These are phyloP conservation scores for Bucco capensis DNA, from an alignment of 2,113 vertebrate species.

Conservation along the genomic window DNA sequence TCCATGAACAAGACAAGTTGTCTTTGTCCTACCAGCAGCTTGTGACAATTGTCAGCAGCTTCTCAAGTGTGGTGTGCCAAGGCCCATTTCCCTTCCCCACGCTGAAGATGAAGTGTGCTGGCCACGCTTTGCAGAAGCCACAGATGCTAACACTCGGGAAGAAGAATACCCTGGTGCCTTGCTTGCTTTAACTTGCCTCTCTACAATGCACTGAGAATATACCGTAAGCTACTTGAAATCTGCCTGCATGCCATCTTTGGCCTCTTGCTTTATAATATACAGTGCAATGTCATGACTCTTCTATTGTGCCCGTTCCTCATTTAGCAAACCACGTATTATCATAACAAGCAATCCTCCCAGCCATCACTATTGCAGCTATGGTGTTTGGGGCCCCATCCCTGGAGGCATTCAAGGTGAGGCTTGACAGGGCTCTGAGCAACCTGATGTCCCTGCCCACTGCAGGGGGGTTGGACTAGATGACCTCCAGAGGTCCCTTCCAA, in stretches of 20 bases:
- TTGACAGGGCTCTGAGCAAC: too few species aligned
- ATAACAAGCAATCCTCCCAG: not conserved
- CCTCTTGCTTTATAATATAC: not conserved
- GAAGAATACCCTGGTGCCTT: not conserved
- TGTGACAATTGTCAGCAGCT: not conserved
- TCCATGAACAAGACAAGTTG: not conserved
- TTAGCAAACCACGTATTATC: not conserved
- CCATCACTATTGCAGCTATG: not conserved
- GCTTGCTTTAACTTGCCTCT: not conserved
- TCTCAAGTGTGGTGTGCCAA: not conserved
- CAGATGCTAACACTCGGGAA: not conserved
- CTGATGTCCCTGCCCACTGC: too few species aligned
- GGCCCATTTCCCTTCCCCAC: not conserved
- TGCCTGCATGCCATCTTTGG: not conserved
- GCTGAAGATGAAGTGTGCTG: not conserved
- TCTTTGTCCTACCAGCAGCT: not conserved
- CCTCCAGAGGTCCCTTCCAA: too few species aligned
- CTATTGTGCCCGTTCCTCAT: not conserved
- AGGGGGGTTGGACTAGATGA: too few species aligned
- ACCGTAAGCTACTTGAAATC: not conserved
- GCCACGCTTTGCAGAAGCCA: not conserved
- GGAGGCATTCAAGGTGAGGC: too few species aligned
- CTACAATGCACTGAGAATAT: accelerated
- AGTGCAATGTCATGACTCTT: not conserved
- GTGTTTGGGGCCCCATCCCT: too few species aligned